Evolutionary conservation across 2,797 vertebrate genomes (phyloP).

Genomic region (Luscinia luscinia): DNA sequence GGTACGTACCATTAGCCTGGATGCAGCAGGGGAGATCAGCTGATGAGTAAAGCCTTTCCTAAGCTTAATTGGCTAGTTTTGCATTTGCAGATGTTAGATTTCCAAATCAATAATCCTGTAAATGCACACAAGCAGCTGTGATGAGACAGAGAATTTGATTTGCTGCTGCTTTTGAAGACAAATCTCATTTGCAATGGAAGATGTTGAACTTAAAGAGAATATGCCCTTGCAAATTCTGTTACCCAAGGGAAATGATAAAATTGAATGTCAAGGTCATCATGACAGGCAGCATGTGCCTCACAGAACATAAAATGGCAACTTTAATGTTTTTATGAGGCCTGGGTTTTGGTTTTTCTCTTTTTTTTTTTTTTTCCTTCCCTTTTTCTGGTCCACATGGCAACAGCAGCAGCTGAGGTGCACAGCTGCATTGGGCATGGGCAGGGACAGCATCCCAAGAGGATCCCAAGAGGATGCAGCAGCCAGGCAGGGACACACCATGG

Average conservation of each 20-base stretch:
- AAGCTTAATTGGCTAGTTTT: slow-evolving; percentile 22
- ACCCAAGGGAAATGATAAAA: slow-evolving; percentile 53
- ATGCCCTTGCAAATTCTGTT: slow-evolving; percentile 39
- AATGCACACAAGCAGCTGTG: not conserved
- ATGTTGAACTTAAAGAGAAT: slow-evolving; percentile 15
- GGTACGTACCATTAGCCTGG: not conserved
- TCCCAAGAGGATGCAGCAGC: not conserved
- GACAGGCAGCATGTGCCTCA: not conserved
- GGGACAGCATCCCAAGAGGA: not conserved
- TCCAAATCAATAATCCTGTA: slow-evolving; percentile 42
- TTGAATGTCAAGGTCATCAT: slow-evolving; percentile 48
- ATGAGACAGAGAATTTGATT: slow-evolving; percentile 54
- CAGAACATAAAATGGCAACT: not conserved
- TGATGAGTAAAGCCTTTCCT: slow-evolving; percentile 22
- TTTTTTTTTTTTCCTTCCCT: not conserved
- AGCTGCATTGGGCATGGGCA: not conserved
- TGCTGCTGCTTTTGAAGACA: slow-evolving; percentile 43
- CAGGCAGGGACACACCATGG: accelerated
- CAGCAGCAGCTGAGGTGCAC: not conserved
- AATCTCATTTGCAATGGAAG: slow-evolving; percentile 53
- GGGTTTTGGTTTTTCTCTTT: not conserved
- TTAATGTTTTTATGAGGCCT: not conserved
- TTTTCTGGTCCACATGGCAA: not conserved
- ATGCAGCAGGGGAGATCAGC: not conserved
- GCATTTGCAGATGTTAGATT: slow-evolving; percentile 52